These are phyloP conservation scores for Drosophila kikkawai DNA, from an alignment of 1,140 invertebrate genomes.

Conservation along the genomic window DNA sequence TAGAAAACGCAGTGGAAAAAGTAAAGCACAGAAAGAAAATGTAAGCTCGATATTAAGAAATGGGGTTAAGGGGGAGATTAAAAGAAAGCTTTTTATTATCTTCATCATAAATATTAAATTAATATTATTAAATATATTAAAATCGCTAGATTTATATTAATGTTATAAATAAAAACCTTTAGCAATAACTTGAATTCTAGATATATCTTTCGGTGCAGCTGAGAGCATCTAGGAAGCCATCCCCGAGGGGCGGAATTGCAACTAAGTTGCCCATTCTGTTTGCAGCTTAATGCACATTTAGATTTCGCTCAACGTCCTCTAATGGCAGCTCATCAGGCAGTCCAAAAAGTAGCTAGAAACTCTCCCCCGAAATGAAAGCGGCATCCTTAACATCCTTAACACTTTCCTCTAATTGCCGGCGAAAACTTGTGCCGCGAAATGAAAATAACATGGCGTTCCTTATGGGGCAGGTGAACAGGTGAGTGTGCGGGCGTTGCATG, in stretches of 20 bases:
- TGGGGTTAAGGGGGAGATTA: background rate
- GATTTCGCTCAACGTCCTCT: slow-evolving; percentile 57
- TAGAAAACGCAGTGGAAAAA: slow-evolving; percentile 19
- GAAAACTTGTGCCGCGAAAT: slow-evolving; percentile 36
- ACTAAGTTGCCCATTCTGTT: slow-evolving; percentile 59
- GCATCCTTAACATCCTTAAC: slow-evolving; percentile 38
- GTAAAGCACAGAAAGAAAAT: slow-evolving; percentile 9
- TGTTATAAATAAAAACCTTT: background rate
- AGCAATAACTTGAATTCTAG: background rate
- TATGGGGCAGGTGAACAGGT: slow-evolving; percentile 35
- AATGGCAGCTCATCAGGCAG: slow-evolving; percentile 64
- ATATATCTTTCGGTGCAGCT: slow-evolving; percentile 7
- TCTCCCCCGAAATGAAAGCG: slow-evolving; percentile 35
- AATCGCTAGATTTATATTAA: background rate
- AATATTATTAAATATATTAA: background rate
- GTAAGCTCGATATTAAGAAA: too few species aligned
- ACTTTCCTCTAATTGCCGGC: slow-evolving; percentile 66
- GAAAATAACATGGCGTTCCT: slow-evolving; percentile 58
- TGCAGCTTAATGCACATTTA: slow-evolving; percentile 60
- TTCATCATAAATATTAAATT: background rate
- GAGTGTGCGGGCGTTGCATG: slow-evolving; percentile 21
- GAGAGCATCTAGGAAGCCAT: background rate
- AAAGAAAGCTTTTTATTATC: background rate
- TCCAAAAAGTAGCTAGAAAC: slow-evolving; percentile 22
- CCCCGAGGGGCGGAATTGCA: slow-evolving; percentile 9